A percentile compares a stretch with the other conserved stretches of the same genome.
These are phyloP conservation scores for Sycophila sp. DNA, from an alignment of 1,140 invertebrate species.

Conservation along the genomic window DNA sequence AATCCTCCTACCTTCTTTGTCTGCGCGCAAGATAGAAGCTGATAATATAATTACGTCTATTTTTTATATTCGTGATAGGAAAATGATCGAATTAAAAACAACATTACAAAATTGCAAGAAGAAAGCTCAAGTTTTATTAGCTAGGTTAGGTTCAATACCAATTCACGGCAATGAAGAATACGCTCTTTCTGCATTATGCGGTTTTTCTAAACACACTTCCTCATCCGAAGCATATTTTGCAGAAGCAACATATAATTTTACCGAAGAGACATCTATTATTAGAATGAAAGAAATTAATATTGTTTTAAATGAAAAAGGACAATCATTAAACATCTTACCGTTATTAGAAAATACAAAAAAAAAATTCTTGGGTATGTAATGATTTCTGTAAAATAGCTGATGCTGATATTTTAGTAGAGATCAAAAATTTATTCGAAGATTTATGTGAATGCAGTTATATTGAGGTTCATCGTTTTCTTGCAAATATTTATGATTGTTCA, in stretches of 20 bases:
- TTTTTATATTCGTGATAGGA: not conserved
- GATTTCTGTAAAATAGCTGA: not conserved
- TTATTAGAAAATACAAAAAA: not conserved
- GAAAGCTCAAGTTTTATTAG: not conserved
- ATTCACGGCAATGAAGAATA: not conserved
- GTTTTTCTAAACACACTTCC: not conserved
- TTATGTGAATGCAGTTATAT: not conserved
- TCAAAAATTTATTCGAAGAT: not conserved
- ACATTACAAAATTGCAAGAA: not conserved
- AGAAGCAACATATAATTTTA: not conserved
- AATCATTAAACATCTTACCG: not conserved
- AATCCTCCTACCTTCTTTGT: not conserved
- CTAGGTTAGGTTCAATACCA: not conserved
- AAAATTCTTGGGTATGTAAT: not conserved
- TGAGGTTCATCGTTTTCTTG: not conserved
- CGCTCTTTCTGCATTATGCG: conserved; percentile 1
- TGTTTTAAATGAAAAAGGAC: not conserved
- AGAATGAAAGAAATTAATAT: not conserved
- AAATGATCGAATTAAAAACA: not conserved
- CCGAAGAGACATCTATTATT: not conserved
- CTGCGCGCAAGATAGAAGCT: not conserved
- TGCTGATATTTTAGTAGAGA: not conserved
- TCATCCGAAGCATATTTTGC: not conserved
- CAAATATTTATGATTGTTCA: not conserved
- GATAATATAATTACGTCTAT: not conserved